phyloP scores from a whole-genome alignment of 2,888 invertebrate genomes.

The Toxonevra muliebris region DNA sequence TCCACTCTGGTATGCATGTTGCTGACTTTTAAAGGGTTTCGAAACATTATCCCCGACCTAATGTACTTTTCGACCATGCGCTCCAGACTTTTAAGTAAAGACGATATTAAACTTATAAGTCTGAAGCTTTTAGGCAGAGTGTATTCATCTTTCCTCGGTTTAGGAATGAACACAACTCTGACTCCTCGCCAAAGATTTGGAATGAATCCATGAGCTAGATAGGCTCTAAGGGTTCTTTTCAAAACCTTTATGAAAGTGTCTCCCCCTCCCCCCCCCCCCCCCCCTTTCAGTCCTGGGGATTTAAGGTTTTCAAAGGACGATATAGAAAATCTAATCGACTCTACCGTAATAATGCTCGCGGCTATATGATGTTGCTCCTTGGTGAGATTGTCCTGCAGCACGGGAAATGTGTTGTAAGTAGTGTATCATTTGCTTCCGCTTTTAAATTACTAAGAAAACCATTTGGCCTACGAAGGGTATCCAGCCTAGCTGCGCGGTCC shows the following conservation, averaged over 20 bases:
- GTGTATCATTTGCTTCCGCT: neutral
- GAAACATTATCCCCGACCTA: no score
- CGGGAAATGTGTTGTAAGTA: neutral
- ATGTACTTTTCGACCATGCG: no score
- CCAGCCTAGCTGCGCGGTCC: neutral
- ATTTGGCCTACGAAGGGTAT: neutral
- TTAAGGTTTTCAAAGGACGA: neutral
- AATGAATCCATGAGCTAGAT: neutral
- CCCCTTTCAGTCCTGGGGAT: neutral
- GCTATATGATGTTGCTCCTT: neutral
- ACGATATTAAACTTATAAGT: no score
- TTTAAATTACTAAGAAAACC: neutral
- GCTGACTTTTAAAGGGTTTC: no score
- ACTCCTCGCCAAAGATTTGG: neutral
- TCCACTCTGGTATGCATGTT: no score
- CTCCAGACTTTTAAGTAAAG: no score
- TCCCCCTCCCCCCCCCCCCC: neutral
- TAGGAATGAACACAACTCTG: no score
- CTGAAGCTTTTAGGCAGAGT: no score
- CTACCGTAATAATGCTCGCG: neutral
- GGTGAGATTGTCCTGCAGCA: neutral
- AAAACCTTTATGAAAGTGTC: neutral
- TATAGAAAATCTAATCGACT: neutral
- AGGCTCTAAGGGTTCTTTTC: neutral
- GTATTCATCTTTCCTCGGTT: no score